These are phyloP conservation scores for Zaprionus inermis DNA, from an alignment of 1,140 invertebrate species.

Conservation along the genomic window DNA sequence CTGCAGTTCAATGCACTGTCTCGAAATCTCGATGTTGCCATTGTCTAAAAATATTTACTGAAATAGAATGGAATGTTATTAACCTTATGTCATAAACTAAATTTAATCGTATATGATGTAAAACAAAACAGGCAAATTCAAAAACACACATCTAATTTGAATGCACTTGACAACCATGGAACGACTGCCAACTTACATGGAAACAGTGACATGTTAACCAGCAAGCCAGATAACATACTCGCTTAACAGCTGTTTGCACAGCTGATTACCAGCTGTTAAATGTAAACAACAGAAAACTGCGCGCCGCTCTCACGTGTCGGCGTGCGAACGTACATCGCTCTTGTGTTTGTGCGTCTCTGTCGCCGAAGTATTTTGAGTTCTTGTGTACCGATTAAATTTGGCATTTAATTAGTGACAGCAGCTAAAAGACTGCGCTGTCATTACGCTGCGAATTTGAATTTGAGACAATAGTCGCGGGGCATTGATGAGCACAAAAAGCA, in stretches of 20 bases:
- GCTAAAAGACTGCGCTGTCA: neutral
- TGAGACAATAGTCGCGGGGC: constrained; percentile 18
- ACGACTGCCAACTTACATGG: constrained; percentile 22
- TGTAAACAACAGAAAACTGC: constrained; percentile 50
- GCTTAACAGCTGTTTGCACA: constrained; percentile 42
- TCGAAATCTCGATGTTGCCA: neutral
- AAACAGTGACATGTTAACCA: constrained; percentile 6
- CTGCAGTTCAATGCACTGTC: constrained; percentile 72
- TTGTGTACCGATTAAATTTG: constrained; percentile 31
- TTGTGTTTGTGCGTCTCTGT: constrained; percentile 15
- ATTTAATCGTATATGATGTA: neutral
- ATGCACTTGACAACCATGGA: constrained; percentile 25
- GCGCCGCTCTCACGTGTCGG: constrained; percentile 31
- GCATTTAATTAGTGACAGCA: constrained; percentile 11
- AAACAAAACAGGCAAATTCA: neutral
- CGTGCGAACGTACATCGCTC: constrained; percentile 9
- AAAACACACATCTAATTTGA: neutral
- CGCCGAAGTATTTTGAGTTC: constrained; percentile 10
- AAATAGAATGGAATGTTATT: neutral
- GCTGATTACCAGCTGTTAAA: constrained; percentile 46
- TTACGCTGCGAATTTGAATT: constrained; percentile 23
- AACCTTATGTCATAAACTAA: neutral
- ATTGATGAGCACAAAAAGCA: constrained; percentile 62
- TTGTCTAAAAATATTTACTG: neutral
- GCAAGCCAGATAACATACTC: constrained; percentile 24